phyloP scores from a whole-genome alignment of 2,113 vertebrate species.

The Calidris pygmaea region DNA sequence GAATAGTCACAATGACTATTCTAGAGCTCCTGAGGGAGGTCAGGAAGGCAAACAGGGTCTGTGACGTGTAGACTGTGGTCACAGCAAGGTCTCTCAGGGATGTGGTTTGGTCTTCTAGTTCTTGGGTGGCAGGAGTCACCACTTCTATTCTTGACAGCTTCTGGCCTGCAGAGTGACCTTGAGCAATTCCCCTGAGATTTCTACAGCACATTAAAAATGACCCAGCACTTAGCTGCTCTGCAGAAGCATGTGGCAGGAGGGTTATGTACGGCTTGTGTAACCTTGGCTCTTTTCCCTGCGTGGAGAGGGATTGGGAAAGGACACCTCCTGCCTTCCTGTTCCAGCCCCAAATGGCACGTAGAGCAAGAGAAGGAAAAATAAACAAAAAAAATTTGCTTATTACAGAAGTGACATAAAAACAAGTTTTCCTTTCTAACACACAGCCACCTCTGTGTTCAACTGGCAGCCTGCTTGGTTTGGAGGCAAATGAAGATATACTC shows the following conservation, averaged over 20 bases:
- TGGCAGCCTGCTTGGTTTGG: neutral
- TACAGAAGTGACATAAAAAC: neutral
- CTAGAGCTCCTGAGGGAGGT: neutral
- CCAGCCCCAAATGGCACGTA: neutral
- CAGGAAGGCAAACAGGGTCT: neutral
- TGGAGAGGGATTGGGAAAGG: neutral
- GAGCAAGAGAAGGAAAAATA: neutral
- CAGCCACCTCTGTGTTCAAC: neutral
- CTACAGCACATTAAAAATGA: neutral
- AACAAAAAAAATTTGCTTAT: neutral
- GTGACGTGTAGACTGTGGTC: fast-evolving
- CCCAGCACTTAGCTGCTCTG: neutral
- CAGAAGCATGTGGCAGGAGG: neutral
- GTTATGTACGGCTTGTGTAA: neutral
- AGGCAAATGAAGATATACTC: neutral
- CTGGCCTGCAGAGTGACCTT: neutral
- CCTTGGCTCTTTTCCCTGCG: neutral
- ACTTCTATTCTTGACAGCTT: neutral
- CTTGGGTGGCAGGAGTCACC: neutral
- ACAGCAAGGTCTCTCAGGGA: neutral
- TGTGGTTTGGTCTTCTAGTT: neutral
- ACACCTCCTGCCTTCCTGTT: neutral
- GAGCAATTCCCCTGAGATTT: neutral
- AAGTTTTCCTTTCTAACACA: neutral
- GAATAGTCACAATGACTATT: neutral